These are phyloP conservation scores for Neodiprion virginianus DNA, from an alignment of 1,140 invertebrate species.

Conservation along the genomic window DNA sequence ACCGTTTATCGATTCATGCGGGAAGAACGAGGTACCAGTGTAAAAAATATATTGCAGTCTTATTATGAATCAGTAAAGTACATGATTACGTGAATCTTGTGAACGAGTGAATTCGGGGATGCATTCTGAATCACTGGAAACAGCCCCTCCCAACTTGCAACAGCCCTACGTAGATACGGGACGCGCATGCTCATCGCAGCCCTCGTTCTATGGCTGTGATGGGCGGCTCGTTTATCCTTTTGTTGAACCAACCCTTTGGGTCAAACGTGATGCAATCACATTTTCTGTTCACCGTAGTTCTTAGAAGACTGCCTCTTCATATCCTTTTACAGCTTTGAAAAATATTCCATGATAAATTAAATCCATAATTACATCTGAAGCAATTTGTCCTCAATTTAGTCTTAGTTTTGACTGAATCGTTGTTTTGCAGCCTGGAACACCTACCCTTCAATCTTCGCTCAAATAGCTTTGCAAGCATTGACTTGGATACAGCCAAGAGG, in stretches of 20 bases:
- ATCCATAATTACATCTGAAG: background rate
- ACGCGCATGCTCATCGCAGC: background rate
- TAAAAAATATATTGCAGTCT: background rate
- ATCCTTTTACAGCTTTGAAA: background rate
- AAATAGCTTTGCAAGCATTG: no score
- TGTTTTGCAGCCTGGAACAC: background rate
- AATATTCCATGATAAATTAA: background rate
- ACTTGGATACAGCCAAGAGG: no score
- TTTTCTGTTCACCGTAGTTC: background rate
- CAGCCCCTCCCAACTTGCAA: constrained; percentile 4
- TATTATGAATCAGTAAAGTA: background rate
- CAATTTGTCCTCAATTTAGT: background rate
- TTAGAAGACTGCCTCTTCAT: background rate
- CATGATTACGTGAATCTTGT: background rate
- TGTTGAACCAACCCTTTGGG: no score
- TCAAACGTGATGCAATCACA: background rate
- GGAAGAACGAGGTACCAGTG: background rate
- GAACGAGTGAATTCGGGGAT: background rate
- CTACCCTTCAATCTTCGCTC: background rate
- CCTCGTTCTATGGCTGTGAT: background rate
- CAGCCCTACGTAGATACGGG: background rate
- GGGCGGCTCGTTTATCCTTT: background rate
- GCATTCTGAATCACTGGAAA: background rate
- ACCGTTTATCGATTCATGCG: background rate
- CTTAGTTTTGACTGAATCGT: background rate